These are phyloP conservation scores for Aethes cnicana DNA, from an alignment of 2,888 invertebrate genomes.

Conservation along the genomic window DNA sequence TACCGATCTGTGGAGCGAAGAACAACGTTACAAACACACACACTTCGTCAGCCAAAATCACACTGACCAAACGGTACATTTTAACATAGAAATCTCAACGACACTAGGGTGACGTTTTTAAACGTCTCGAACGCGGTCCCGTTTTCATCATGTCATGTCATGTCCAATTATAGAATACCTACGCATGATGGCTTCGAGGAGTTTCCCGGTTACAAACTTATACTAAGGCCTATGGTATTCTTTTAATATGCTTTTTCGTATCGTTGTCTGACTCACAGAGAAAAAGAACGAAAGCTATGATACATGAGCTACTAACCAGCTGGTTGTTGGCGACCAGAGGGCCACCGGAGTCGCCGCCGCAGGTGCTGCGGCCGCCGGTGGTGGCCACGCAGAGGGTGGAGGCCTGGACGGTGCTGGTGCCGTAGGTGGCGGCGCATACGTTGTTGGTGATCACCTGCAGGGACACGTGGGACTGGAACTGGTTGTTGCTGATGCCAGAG, in stretches of 20 bases:
- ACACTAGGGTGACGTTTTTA: too few species aligned
- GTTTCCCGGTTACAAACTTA: too few species aligned
- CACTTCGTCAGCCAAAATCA: too few species aligned
- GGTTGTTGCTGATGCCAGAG: slow-evolving; percentile 39
- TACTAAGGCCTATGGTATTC: too few species aligned
- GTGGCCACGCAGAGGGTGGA: slow-evolving; percentile 30
- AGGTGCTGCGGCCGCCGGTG: slow-evolving; percentile 29
- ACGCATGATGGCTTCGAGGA: too few species aligned
- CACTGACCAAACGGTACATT: neutral
- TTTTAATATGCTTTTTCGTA: too few species aligned
- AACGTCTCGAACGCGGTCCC: too few species aligned
- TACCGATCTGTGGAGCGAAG: slow-evolving; percentile 52
- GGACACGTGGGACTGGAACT: slow-evolving; percentile 54
- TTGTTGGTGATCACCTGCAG: slow-evolving; percentile 44
- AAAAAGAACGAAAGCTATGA: too few species aligned
- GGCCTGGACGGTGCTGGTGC: neutral
- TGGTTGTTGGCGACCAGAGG: slow-evolving; percentile 22
- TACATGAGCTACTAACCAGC: slow-evolving; percentile 12
- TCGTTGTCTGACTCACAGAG: too few species aligned
- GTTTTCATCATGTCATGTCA: too few species aligned
- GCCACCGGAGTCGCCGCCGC: slow-evolving; percentile 35
- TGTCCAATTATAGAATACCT: too few species aligned
- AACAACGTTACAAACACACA: slow-evolving; percentile 24
- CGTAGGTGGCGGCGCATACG: slow-evolving; percentile 27
- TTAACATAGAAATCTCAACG: neutral